phyloP scores from a whole-genome alignment of 2,113 vertebrate species.

The Mormyrus iriodes region DNA sequence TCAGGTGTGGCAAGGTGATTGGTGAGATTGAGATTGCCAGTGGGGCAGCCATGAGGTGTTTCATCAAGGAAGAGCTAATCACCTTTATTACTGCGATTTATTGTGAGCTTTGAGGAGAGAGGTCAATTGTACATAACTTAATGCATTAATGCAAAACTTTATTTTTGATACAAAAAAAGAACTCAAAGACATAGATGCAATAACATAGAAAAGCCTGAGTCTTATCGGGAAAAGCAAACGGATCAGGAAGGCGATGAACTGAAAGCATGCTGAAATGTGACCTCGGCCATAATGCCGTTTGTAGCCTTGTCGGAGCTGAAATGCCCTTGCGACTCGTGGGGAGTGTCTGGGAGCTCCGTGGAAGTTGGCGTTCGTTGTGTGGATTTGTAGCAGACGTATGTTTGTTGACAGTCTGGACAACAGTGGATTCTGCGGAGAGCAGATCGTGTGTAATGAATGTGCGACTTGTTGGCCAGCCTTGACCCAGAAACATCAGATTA shows the following conservation, averaged over 20 bases:
- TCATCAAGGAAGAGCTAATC: not conserved
- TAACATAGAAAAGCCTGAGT: not conserved
- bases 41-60: not conserved
- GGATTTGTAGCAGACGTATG: not conserved
- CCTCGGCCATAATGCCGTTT: not conserved
- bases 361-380: not conserved
- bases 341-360: not conserved
- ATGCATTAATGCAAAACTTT: no score
- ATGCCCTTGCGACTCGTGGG: not conserved
- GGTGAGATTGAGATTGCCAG: not conserved
- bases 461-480: not conserved
- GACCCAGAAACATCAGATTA: not conserved
- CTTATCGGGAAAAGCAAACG: not conserved
- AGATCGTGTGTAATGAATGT: not conserved
- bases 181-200: no score
- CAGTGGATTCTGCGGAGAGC: not conserved
- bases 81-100: not conserved
- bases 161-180: no score
- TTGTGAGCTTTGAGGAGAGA: not conserved
- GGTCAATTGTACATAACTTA: not conserved
- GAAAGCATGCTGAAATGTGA: not conserved
- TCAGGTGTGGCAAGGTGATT: not conserved
- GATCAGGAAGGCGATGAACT: not conserved
- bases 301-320: not conserved
- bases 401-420: not conserved